Evolutionary conservation across 2,888 invertebrate species (phyloP).

Genomic region (Aquatica leii): DNA sequence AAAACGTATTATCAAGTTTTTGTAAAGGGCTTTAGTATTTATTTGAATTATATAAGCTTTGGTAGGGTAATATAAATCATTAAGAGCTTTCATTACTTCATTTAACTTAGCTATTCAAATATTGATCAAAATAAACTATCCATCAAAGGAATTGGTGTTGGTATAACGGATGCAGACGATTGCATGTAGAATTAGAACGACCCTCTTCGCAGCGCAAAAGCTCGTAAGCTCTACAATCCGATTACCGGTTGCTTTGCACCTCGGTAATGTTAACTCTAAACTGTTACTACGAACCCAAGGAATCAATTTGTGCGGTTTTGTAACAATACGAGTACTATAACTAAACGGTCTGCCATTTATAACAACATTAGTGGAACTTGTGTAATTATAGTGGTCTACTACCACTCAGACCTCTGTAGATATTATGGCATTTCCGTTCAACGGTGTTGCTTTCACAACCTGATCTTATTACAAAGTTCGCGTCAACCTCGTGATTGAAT

Average conservation of each 20-base stretch:
- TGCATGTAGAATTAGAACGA: conserved; percentile 27
- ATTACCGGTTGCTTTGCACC: conserved; percentile 54
- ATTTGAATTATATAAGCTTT: too few species aligned
- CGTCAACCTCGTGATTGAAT: conserved; percentile 40
- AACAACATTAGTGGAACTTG: conserved; percentile 46
- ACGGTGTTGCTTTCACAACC: conserved; percentile 39
- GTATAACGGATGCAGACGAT: conserved; percentile 21
- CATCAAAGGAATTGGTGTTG: conserved; percentile 11
- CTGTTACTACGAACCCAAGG: conserved; percentile 43
- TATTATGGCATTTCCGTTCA: conserved; percentile 40
- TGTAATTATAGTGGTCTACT: conserved; percentile 43
- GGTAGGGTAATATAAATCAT: too few species aligned
- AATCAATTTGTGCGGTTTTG: conserved; percentile 48
- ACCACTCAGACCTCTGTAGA: conserved; percentile 41
- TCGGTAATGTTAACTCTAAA: conserved; percentile 47
- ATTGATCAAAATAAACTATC: conserved; percentile 7
- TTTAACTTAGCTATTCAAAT: neutral
- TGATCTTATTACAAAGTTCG: conserved; percentile 44
- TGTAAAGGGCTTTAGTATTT: too few species aligned
- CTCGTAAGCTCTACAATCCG: conserved; percentile 51
- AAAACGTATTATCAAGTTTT: too few species aligned
- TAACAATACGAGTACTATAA: conserved; percentile 42
- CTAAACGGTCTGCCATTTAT: conserved; percentile 45
- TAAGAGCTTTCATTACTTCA: too few species aligned
- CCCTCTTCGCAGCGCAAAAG: conserved; percentile 42